Evolutionary conservation across 2,888 invertebrate species (phyloP), one percentile per base, ranked within the genome.

Genomic region (Atrina japonica): DNA sequence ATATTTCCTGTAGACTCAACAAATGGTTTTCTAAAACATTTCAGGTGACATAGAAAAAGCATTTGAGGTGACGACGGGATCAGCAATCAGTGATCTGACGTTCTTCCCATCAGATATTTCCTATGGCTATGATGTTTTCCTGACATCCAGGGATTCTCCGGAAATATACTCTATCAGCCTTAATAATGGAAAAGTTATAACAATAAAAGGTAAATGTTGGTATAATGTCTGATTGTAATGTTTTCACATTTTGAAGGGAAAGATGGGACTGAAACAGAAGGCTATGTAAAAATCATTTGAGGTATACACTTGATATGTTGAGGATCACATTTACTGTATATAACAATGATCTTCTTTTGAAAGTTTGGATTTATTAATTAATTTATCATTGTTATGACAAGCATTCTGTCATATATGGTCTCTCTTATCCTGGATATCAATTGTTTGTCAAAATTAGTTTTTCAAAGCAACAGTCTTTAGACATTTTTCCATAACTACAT

Each of bases 21-120:
- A n/a, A n/a, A n/a, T n/a, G n/a, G n/a, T n/a, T n/a, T n/a, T n/a
- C n/a, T n/a, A n/a, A n/a, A 7, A 35, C 35, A 6, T 52, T 49
- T 30, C 75, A 90, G 95, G 95, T 29, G 74, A 75, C 56, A 90
- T 95, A 70, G 92, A 93, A 80, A 94, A 94, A 84, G 92, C 93
- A 40, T 95, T 94, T 88, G 95, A 95, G 83, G 94, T 95, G 65
- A 94, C 94, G 89, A 95, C 95, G 9, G 94, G 94, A 6, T 90
- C 95, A 73, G 94, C 94, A 88, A 93, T 95, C 78, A 94, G 94
- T 81, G 94, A 94, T 84, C 92, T 94, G 63, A 93, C 94, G 3
- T 95, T 95, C 88, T 94, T 94, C 89, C 94, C 94, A 0, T 94
- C 95, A 52, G 93, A 93, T 85, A 93, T 93, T 2, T 94, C 93